These are phyloP conservation scores for Paracyprichromis sp. DNA, from an alignment of 2,113 vertebrate species.

Conservation along the genomic window DNA sequence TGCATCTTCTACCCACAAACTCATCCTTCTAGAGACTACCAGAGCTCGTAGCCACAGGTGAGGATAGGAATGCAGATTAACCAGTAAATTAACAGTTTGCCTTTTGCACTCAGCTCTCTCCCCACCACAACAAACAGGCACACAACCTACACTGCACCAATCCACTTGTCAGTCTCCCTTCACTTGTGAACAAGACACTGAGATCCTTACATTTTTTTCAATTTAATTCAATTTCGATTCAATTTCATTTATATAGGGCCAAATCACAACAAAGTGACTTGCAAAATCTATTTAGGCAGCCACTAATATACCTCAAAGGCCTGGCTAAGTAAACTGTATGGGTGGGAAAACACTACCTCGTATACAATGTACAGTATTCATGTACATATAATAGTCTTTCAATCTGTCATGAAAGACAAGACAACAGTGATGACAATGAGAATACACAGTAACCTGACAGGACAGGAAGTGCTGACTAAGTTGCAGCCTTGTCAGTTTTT, in stretches of 20 bases:
- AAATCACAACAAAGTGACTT: background rate
- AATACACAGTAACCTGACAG: background rate
- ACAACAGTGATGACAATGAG: background rate
- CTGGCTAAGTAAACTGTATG: background rate
- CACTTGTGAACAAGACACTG: background rate
- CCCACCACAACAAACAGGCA: background rate
- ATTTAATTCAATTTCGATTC: background rate
- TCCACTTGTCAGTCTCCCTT: background rate
- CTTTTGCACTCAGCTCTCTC: background rate
- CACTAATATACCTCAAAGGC: background rate
- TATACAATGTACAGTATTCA: background rate
- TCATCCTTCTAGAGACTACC: background rate
- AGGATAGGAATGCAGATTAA: background rate
- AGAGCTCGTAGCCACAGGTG: background rate
- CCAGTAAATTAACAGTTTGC: background rate
- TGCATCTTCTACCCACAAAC: background rate
- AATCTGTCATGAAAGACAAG: background rate
- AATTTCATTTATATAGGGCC: background rate
- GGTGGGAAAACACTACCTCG: background rate
- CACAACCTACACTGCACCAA: background rate
- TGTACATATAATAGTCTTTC: background rate
- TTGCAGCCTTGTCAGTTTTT: background rate
- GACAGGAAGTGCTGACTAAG: constrained; percentile 4
- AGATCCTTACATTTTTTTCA: background rate
- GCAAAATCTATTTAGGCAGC: background rate